Evolutionary conservation across 1,140 invertebrate species (phyloP), one percentile per base, ranked within the genome.

Genomic region (Helicoverpa zea): DNA sequence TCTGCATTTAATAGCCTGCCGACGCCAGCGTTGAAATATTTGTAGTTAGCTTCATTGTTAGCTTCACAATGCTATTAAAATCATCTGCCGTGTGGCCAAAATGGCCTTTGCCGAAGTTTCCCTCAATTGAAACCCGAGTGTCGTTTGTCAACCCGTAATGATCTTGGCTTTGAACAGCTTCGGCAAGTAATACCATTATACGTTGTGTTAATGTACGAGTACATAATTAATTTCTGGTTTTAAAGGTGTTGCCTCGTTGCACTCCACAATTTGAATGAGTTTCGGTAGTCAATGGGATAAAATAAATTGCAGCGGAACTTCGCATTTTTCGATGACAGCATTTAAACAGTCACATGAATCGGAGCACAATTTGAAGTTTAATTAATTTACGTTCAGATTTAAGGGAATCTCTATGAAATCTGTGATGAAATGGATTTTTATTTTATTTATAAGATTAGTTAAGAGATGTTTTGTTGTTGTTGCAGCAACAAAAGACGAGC

Each of bases 401-500:
- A 1, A 73, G 51, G 13, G 1, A 18, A n/a, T 14, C 3, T 35
- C 35, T 35, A 2, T 35, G n/a, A n/a, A n/a, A n/a, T n/a, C n/a
- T n/a, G n/a, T n/a, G n/a, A n/a, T n/a, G 30, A 30, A 30, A 30
- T 30, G 3, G 35, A 5, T 7, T 35, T 35, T 35, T 35, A 35
- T 35, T 35, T 35, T 3, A 35, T n/a, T n/a, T n/a, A 35, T 35
- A 5, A 35, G 1, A 3, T 35, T 35, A 35, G 51, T 23, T 77
- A 16, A 12, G 49, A 23, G 59, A 13, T 52, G 13, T 77, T 11
- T 77, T 66, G 16, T 5, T 23, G 63, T 93, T 92, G 90, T 94
- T 93, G 35, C 90, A 95, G 95, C 95, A 88, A 95, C 95, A 89
- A 95, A 95, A 92, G 95, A 95, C 89, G 95, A 95, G 81, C 91